Evolutionary conservation across 1,140 invertebrate species (phyloP).

Genomic region (Sycobia sp.): DNA sequence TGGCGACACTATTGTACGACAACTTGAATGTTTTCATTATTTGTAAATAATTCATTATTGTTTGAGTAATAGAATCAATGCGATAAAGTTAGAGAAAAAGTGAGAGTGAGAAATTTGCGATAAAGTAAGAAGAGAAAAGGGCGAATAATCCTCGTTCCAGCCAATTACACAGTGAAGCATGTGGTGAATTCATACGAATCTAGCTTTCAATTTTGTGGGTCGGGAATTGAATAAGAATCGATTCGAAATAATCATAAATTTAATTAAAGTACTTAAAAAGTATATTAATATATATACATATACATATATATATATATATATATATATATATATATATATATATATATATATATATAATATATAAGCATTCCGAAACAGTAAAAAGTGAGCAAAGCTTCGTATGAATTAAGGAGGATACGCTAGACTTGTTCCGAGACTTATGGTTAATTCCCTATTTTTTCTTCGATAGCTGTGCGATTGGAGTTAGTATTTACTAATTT

Average conservation of each 20-base stretch:
- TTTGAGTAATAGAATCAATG: slow-evolving; percentile 7
- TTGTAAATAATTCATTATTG: slow-evolving; percentile 27
- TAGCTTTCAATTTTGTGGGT: slow-evolving; percentile 2
- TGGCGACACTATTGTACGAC: slow-evolving; percentile 14
- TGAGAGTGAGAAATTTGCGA: neutral
- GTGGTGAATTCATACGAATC: slow-evolving; percentile 5
- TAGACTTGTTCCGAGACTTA: too few species aligned
- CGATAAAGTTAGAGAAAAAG: neutral
- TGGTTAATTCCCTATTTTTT: too few species aligned
- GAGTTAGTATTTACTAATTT: too few species aligned
- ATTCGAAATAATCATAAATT: neutral
- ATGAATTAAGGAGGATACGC: too few species aligned
- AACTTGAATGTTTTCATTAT: slow-evolving; percentile 4
- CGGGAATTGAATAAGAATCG: neutral
- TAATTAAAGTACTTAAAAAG: slow-evolving; percentile 7
- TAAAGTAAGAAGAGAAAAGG: neutral
- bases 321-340: too few species aligned
- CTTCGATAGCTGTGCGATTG: too few species aligned
- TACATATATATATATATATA: too few species aligned
- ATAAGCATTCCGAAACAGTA: slow-evolving; percentile 1
- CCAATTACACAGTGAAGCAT: neutral
- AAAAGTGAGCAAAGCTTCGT: too few species aligned
- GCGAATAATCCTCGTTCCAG: neutral
- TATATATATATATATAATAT: neutral
- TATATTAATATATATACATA: too few species aligned